A percentile compares a stretch with the other conserved stretches of the same genome.
Conservation (phyloP, 2,797 vertebrate species). For the Sebastes hubbsi region DNA sequence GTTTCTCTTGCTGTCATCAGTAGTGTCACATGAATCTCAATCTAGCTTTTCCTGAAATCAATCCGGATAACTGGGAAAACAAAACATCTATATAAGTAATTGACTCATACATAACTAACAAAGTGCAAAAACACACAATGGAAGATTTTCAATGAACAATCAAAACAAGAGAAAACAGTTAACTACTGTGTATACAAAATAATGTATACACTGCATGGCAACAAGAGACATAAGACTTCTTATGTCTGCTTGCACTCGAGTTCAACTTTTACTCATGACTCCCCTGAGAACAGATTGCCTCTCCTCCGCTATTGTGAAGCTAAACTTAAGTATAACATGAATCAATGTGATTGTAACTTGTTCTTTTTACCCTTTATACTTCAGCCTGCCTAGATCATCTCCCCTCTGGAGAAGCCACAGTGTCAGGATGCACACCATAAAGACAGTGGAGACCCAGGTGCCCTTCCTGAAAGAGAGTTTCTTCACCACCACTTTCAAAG, state of each 20-base stretch:
- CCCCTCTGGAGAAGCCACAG: constrained; percentile 13
- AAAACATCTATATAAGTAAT: background rate
- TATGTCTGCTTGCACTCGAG: background rate
- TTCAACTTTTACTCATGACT: constrained; percentile 1
- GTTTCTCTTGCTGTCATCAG: background rate
- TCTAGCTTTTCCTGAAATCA: background rate
- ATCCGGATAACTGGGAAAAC: background rate
- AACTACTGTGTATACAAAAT: background rate
- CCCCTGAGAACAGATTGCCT: background rate
- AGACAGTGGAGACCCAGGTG: constrained; percentile 83
- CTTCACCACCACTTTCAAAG: constrained; percentile 79
- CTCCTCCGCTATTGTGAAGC: background rate
- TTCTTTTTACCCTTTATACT: background rate
- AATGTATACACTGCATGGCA: background rate
- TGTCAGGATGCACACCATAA: constrained; percentile 83
- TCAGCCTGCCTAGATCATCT: background rate
- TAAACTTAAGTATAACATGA: background rate
- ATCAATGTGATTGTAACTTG: background rate
- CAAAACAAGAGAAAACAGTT: background rate
- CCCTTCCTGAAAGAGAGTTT: constrained; percentile 82
- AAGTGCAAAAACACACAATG: background rate
- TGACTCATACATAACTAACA: background rate
- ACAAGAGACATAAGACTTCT: background rate
- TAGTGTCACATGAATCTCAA: background rate
- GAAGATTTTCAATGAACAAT: background rate